These are phyloP conservation scores for Parnassius glacialis DNA, from an alignment of 2,888 invertebrate genomes.

Conservation along the genomic window DNA sequence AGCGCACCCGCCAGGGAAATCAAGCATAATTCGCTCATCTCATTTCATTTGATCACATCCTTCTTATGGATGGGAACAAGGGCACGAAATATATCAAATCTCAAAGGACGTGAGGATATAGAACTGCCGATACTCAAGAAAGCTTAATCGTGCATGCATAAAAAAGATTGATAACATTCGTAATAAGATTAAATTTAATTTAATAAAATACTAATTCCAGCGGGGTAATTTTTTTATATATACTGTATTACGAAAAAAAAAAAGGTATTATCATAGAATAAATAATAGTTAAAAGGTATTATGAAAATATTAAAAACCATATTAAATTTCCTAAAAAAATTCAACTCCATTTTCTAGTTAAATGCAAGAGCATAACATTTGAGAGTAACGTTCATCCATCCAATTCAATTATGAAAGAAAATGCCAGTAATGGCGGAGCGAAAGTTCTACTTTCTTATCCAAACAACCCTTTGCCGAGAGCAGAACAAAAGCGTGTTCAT, in stretches of 20 bases:
- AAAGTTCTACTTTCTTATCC: conserved; percentile 72
- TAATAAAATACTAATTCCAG: too few relatives aligned
- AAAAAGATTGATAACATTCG: too few relatives aligned
- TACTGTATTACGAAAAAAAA: too few relatives aligned
- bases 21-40: conserved; percentile 66
- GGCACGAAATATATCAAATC: conserved; percentile 36
- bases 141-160: conserved; percentile 12
- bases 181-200: too few relatives aligned
- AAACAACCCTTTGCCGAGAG: conserved; percentile 61
- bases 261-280: too few relatives aligned
- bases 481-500: conserved; percentile 71
- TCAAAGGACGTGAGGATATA: conserved; percentile 28
- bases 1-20: conserved; percentile 64
- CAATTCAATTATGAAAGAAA: conserved; percentile 74
- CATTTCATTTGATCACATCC: conserved; percentile 60
- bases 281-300: too few relatives aligned
- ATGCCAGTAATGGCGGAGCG: conserved; percentile 50
- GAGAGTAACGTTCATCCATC: conserved; percentile 54
- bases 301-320: too few relatives aligned
- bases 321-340: neutral
- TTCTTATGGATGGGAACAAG: conserved; percentile 48
- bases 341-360: conserved; percentile 27
- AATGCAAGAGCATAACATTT: conserved; percentile 42
- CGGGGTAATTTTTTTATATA: too few relatives aligned
- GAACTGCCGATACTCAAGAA: conserved; percentile 34